Conservation (phyloP, 2,888 invertebrate genomes). For the Oscheius myriophilus region DNA sequence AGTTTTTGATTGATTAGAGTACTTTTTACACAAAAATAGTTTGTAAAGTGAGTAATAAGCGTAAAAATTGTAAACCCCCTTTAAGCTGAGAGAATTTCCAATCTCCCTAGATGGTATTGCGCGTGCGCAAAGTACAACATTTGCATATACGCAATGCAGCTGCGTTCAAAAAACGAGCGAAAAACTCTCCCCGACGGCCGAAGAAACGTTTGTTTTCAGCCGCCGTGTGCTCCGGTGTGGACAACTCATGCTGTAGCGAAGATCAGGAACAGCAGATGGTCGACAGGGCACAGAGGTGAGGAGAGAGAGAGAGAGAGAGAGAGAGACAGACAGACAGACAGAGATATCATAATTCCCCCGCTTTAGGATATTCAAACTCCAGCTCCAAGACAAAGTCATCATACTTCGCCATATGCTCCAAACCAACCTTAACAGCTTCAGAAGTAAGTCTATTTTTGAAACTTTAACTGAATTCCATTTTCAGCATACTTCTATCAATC, state of each 20-base stretch:
- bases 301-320: background rate
- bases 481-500: conserved; percentile 32
- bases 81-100: too few relatives aligned
- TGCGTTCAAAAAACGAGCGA: too few relatives aligned
- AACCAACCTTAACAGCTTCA: conserved; percentile 23
- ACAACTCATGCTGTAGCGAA: conserved; percentile 9
- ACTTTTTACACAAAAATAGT: too few relatives aligned
- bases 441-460: conserved; percentile 8
- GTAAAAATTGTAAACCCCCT: too few relatives aligned
- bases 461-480: background rate
- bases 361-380: conserved; percentile 19
- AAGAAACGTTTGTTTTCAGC: conserved; percentile 12
- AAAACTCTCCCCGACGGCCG: too few relatives aligned
- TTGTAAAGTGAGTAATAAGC: too few relatives aligned
- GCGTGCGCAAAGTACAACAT: too few relatives aligned
- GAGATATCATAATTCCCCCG: too few relatives aligned
- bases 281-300: conserved; percentile 13
- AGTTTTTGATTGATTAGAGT: too few relatives aligned
- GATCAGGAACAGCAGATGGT: conserved; percentile 20
- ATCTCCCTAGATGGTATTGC: too few relatives aligned
- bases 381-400: conserved; percentile 24
- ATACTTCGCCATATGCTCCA: conserved; percentile 27
- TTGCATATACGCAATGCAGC: too few relatives aligned
- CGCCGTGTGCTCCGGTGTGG: conserved; percentile 20
- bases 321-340: too few relatives aligned